Evolutionary conservation across 2,888 invertebrate genomes (phyloP).

Genomic region (Acanthosoma haemorrhoidale): DNA sequence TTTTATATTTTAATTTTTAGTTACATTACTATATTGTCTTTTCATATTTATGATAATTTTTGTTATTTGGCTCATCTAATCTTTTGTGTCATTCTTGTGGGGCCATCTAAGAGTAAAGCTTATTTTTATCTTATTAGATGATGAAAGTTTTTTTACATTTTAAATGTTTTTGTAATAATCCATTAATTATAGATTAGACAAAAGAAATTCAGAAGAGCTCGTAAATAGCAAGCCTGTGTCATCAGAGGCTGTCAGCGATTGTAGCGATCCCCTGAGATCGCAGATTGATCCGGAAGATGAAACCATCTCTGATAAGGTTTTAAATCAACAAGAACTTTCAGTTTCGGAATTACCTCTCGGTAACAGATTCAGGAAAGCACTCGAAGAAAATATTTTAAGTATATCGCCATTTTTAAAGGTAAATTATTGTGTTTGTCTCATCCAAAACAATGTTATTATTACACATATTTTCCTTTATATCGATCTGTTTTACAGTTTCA

Average conservation of each 20-base stretch:
- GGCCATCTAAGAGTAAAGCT: too few relatives aligned
- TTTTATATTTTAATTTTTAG: too few relatives aligned
- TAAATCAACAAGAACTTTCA: constrained; percentile 47
- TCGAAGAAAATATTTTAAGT: constrained; percentile 68
- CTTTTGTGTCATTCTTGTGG: too few relatives aligned
- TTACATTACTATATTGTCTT: too few relatives aligned
- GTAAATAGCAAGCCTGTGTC: constrained; percentile 44
- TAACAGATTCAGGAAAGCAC: constrained; percentile 66
- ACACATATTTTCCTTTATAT: background rate
- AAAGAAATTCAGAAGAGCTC: constrained; percentile 37
- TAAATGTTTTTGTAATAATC: too few relatives aligned
- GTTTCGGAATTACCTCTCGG: constrained; percentile 57
- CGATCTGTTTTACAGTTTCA: constrained; percentile 51
- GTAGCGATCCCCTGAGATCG: constrained; percentile 73
- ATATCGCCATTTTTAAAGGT: constrained; percentile 77
- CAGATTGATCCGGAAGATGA: constrained; percentile 50
- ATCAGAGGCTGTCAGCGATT: constrained; percentile 62
- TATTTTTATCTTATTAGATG: too few relatives aligned
- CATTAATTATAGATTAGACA: constrained; percentile 2
- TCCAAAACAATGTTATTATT: background rate
- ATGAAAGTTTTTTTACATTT: too few relatives aligned
- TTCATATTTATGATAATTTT: too few relatives aligned
- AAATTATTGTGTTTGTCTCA: background rate
- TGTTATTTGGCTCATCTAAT: too few relatives aligned
- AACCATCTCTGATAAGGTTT: constrained; percentile 45